Percentiles rank a stretch among this genome's conserved stretches.
These are phyloP conservation scores for Daboia siamensis DNA, from an alignment of 2,113 vertebrate species.

Conservation along the genomic window DNA sequence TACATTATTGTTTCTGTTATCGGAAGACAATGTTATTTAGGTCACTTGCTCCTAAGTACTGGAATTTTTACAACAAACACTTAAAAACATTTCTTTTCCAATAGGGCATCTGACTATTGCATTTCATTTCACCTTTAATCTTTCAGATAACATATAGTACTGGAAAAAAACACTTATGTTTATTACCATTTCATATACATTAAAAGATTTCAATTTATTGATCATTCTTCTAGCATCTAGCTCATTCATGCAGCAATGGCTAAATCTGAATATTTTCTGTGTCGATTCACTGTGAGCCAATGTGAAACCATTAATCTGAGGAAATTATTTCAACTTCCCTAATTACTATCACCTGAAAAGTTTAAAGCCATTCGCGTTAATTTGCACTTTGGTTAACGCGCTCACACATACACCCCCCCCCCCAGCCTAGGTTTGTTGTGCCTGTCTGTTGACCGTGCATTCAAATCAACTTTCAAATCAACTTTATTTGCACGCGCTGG, in stretches of 20 bases:
- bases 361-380: neutral
- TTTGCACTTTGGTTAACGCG: neutral
- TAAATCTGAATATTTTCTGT: neutral
- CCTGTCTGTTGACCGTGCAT: neutral
- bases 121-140: neutral
- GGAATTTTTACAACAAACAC: neutral
- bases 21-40: neutral
- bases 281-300: neutral
- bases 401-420: too few species aligned
- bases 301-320: neutral
- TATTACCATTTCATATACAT: neutral
- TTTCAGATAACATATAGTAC: neutral
- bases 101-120: neutral
- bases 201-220: neutral
- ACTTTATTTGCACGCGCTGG: neutral
- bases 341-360: neutral
- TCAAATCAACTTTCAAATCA: neutral
- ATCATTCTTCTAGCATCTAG: neutral
- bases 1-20: neutral
- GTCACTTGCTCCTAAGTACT: neutral
- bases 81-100: accelerated
- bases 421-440: neutral
- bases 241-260: neutral
- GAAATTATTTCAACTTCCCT: neutral
- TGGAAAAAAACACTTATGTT: neutral